Conservation (phyloP, 2,113 vertebrate species). For the Cyprinodon brontotheroides region DNA sequence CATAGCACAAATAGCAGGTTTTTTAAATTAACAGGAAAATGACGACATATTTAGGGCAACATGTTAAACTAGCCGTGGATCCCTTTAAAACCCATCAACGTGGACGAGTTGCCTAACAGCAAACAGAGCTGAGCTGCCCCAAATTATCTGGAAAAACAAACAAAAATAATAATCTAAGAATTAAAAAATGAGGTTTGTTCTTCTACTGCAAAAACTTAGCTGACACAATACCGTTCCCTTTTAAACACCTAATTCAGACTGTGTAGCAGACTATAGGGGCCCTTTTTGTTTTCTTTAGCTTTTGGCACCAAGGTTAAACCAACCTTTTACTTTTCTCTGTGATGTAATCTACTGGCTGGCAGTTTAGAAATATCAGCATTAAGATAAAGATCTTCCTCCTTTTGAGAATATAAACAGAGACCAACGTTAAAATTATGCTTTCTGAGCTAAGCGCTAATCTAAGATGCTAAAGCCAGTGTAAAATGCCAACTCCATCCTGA, state of each 20-base stretch:
- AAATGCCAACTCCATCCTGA: background rate
- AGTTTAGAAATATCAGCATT: background rate
- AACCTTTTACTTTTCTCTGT: background rate
- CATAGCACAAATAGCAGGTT: too few species aligned
- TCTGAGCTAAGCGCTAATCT: background rate
- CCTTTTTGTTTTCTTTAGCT: too few species aligned
- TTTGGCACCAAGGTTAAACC: background rate
- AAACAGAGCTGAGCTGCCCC: too few species aligned
- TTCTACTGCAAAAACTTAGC: background rate
- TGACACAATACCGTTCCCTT: background rate
- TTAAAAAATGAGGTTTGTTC: background rate
- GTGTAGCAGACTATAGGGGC: too few species aligned
- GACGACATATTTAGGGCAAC: too few species aligned
- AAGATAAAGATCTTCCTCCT: background rate
- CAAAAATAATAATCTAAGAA: background rate
- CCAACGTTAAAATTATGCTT: background rate
- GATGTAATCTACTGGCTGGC: background rate
- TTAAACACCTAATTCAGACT: too few species aligned
- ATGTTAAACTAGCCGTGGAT: too few species aligned
- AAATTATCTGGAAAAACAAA: too few species aligned
- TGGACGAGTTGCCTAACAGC: background rate
- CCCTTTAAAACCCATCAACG: background rate
- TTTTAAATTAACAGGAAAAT: too few species aligned
- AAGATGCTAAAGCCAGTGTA: background rate
- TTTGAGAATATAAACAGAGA: too few species aligned